Evolutionary conservation across 1,140 invertebrate species (phyloP).

Genomic region (Megalopta genalis): DNA sequence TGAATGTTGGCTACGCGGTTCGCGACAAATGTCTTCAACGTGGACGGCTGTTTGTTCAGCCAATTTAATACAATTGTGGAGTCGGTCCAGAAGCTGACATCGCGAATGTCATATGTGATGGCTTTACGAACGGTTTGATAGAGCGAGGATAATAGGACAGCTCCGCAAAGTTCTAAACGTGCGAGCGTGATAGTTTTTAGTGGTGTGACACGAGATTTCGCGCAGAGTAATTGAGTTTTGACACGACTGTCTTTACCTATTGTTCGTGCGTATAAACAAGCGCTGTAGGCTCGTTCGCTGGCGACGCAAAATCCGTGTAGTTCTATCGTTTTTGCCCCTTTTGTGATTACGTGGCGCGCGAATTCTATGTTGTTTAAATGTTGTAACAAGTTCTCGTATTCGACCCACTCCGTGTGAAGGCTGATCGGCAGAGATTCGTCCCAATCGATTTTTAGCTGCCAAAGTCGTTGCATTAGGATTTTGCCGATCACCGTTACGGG

Average conservation of each 20-base stretch:
- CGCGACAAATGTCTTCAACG: slow-evolving; percentile 71
- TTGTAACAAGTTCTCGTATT: neutral
- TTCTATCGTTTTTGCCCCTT: neutral
- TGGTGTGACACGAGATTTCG: slow-evolving; percentile 29
- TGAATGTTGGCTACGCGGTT: slow-evolving; percentile 75
- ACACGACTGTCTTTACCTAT: neutral
- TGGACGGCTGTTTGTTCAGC: slow-evolving; percentile 51
- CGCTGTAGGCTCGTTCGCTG: neutral
- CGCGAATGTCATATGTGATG: accelerated
- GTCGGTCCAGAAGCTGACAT: slow-evolving; percentile 66
- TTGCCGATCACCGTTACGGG: slow-evolving; percentile 8
- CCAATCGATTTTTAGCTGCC: neutral
- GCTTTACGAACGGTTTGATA: neutral
- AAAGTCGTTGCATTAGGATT: slow-evolving; percentile 18
- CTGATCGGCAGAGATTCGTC: slow-evolving; percentile 31
- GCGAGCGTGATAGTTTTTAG: neutral
- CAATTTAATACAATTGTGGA: slow-evolving; percentile 68
- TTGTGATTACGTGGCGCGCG: neutral
- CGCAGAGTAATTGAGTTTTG: neutral
- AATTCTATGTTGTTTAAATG: neutral
- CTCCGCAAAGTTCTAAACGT: neutral
- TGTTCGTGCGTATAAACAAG: slow-evolving; percentile 7
- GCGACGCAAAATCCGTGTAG: slow-evolving; percentile 40
- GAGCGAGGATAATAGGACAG: neutral
- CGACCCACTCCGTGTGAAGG: slow-evolving; percentile 12